Base-by-base conservation (phyloP, 1,140 invertebrate genomes). In the Wasmannia auropunctata region DNA sequence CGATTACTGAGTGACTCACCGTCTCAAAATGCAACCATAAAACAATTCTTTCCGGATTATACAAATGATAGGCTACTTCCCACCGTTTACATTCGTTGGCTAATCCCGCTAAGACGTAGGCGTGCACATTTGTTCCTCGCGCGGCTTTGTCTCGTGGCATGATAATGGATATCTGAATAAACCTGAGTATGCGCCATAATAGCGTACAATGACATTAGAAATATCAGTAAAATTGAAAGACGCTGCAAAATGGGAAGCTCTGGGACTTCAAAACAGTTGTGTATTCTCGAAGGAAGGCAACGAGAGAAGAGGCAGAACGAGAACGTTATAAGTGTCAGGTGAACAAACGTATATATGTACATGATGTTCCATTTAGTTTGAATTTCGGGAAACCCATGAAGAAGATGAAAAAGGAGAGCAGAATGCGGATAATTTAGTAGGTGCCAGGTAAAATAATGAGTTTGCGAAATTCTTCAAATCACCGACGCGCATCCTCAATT, bases 401-500 rank as follows among this genome's bases (percentile, higher is more conserved):
- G 34, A 5, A 49, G 51, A 25, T 25, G 14, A 69, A 56, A 81
- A 58, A 63, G 34, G 22, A 62, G 63, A 43, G 28, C 25, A 69
- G 62, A 49, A 46, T n/a, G 54, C 54, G 31, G 51, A 74, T 85
- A 65, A 58, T 25, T 31, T 28, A 6, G n/a, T 63, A 46, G 65
- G 34, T 60, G 72, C 49, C 62, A 86, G 67, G 58, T 72, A 46
- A 54, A 56, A 70, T 86, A 88, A 88, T 69, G 84, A 86, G 83
- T 86, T 63, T 65, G 37, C 69, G 16, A 84, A 88, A 62, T 86
- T 86, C 74, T 49, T 25, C 56, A 65, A 60, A 86, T 89, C 85
- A 86, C 87, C 75, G 70, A 77, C 84, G 34, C 69, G 86, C 46
- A 83, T 86, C 77, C 86, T 65, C 87, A 63, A 85, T 89, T 83